Evolutionary conservation across 1,140 invertebrate genomes (phyloP).

Genomic region (Pantala flavescens): DNA sequence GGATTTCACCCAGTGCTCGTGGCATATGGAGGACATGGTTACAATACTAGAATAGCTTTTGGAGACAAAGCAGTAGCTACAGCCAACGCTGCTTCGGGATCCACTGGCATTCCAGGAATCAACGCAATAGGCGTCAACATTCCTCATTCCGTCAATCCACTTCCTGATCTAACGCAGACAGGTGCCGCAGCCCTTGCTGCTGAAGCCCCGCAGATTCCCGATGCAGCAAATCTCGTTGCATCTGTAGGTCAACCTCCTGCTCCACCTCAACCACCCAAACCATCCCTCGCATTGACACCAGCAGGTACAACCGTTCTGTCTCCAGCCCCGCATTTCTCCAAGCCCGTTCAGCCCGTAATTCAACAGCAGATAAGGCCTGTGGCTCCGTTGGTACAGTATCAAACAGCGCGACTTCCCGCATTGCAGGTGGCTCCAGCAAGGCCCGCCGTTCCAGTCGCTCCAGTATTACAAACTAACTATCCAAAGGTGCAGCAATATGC

Average conservation of each 20-base stretch:
- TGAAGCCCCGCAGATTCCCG: neutral
- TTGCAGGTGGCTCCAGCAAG: no score
- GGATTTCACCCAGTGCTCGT: conserved; percentile 48
- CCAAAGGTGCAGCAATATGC: no score
- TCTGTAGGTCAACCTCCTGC: neutral
- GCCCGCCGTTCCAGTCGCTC: no score
- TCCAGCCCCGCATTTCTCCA: neutral
- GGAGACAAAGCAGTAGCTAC: conserved; percentile 43
- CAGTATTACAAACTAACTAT: no score
- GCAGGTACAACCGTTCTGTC: neutral
- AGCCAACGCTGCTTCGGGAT: neutral
- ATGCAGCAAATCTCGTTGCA: neutral
- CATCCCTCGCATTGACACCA: neutral
- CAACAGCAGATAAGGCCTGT: no score
- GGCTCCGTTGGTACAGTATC: no score
- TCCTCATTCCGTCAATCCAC: neutral
- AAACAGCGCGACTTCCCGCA: no score
- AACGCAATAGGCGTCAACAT: neutral
- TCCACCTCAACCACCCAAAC: neutral
- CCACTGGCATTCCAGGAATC: neutral
- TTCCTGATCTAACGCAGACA: neutral
- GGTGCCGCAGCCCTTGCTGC: neutral
- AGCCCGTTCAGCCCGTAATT: no score
- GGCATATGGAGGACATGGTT: conserved; percentile 37
- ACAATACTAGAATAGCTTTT: conserved; percentile 38